A percentile compares a stretch with the other conserved stretches of the same genome.
These are phyloP conservation scores for Sitta europaea DNA, from an alignment of 2,113 vertebrate species.

Conservation along the genomic window DNA sequence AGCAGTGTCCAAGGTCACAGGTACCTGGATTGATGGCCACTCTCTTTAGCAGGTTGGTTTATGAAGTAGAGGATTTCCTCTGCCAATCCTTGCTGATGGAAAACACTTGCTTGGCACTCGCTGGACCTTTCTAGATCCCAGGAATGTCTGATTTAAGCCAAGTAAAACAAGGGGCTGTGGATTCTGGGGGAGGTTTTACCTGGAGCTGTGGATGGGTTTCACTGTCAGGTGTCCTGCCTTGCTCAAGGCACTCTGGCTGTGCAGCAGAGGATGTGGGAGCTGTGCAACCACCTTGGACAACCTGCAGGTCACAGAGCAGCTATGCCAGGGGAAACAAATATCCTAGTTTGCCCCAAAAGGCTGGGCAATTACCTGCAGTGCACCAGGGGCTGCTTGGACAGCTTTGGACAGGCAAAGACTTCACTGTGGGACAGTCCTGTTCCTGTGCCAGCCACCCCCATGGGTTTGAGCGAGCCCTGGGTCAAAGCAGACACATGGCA, in stretches of 20 bases:
- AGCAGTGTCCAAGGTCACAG: fast-evolving
- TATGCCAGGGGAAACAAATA: not conserved
- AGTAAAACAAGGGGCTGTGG: not conserved
- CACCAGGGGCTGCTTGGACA: not conserved
- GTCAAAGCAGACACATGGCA: not conserved
- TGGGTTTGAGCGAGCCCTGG: fast-evolving
- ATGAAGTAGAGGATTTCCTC: not conserved
- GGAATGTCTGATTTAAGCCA: not conserved
- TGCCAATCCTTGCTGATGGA: not conserved
- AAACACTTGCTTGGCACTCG: not conserved
- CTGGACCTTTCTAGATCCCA: not conserved
- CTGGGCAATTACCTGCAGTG: not conserved
- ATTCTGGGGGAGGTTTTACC: not conserved
- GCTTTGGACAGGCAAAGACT: not conserved
- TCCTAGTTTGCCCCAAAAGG: not conserved
- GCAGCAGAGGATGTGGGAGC: not conserved
- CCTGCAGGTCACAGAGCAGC: not conserved
- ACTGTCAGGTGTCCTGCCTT: not conserved
- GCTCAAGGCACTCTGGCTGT: not conserved
- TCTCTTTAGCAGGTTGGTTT: not conserved
- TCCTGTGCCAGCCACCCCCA: not conserved
- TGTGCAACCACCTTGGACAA: fast-evolving
- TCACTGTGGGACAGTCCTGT: not conserved
- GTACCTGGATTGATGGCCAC: fast-evolving
- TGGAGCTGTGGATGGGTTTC: not conserved